Base-by-base conservation (phyloP, 2,888 invertebrate genomes). In the Craniophora ligustri region DNA sequence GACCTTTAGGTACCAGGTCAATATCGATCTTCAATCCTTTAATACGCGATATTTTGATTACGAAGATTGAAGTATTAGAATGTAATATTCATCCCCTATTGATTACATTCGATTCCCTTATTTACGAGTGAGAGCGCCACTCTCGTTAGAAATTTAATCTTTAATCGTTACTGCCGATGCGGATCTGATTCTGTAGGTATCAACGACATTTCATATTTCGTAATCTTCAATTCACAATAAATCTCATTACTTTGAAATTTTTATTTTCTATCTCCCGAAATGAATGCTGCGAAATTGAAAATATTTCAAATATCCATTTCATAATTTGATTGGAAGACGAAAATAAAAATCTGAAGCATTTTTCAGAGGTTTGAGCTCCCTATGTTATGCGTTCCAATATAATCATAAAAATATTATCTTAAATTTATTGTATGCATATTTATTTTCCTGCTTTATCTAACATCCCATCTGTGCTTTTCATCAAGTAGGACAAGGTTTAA, bases 81-180 rank as follows among this genome's bases (percentile, higher is more conserved):
- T 42, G 28, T 55, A 46, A 58, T 62, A 23, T 32, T 21, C 14
- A 32, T 42, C 28, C 26, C 28, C 3, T 38, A 55, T 34, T 62
- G 55, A 39, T 46, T 11, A 39, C 21, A 48, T 65, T n/a, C n/a
- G n/a, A n/a, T n/a, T 53, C 28, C 53, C 44, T 46, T 59, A 69
- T 61, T 61, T 55, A 63, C 49, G 44, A 45, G 16, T 26, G 41
- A 19, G 41, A 48, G 53, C 42, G 45, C 35, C 38, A 39, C 38
- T 53, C 54, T 59, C 64, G 69, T 67, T 69, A 59, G 55, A 42
- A 57, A 68, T 73, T 44, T 63, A 56, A 49, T 49, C 64, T 67
- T 26, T 66, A 73, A 75, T 72, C 62, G 62, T 67, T 73, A 64
- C 56, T 59, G 47, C 34, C 63, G 59, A 40, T 35, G 34, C 44